These are phyloP conservation scores for Dasysyrphus tricinctus DNA, from an alignment of 2,888 invertebrate species.

Conservation along the genomic window DNA sequence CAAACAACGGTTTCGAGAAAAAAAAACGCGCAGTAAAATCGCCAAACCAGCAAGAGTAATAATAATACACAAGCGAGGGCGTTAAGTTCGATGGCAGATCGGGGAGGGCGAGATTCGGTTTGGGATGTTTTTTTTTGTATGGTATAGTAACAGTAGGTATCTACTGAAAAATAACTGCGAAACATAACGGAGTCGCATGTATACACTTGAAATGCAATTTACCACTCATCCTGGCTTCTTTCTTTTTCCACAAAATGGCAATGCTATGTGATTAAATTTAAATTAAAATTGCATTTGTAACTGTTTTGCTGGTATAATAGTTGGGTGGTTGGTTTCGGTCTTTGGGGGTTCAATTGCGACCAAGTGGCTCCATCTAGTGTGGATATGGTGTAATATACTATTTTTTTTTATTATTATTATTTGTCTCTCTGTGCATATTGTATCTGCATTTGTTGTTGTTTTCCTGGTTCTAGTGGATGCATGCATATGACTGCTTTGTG, in stretches of 20 bases:
- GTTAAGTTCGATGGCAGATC: slow-evolving; percentile 41
- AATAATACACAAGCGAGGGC: slow-evolving; percentile 54
- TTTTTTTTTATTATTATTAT: slow-evolving; percentile 10
- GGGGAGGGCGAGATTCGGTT: slow-evolving; percentile 6
- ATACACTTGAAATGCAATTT: slow-evolving; percentile 71
- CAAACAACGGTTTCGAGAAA: slow-evolving; percentile 30
- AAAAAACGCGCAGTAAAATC: slow-evolving; percentile 8
- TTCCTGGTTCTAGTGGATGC: neutral
- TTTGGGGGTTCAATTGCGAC: slow-evolving; percentile 22
- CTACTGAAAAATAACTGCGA: slow-evolving; percentile 60
- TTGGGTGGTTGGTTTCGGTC: slow-evolving; percentile 37
- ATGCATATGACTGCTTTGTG: slow-evolving; percentile 39
- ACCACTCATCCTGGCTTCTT: slow-evolving; percentile 46
- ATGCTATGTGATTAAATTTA: slow-evolving; percentile 72
- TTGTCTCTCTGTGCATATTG: slow-evolving; percentile 31
- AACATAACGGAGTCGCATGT: slow-evolving; percentile 57
- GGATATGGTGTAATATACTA: slow-evolving; percentile 20
- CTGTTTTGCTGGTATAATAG: slow-evolving; percentile 72
- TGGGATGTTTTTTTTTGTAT: neutral
- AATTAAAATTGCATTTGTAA: slow-evolving; percentile 75
- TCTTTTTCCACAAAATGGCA: slow-evolving; percentile 31
- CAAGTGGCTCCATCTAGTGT: slow-evolving; percentile 69
- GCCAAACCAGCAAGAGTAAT: slow-evolving; percentile 58
- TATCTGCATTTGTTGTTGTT: slow-evolving; percentile 33
- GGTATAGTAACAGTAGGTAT: slow-evolving; percentile 18